Base-by-base conservation (phyloP, 1,140 invertebrate species). In the Bombus superbus region DNA sequence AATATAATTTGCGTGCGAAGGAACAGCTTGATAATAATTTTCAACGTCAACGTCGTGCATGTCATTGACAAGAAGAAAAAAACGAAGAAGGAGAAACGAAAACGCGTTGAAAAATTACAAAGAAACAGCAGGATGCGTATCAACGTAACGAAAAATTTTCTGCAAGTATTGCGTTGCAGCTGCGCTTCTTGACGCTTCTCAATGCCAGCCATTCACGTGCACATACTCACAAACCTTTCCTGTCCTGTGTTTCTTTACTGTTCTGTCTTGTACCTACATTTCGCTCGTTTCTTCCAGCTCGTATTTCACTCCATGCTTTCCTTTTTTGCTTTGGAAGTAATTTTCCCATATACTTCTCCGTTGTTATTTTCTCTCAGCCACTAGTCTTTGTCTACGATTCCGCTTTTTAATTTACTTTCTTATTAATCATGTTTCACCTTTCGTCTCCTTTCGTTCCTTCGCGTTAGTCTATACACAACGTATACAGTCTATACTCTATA, bases 161-260 rank as follows among this genome's bases (percentile, higher is more conserved):
- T 44, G 53, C 40, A 42, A 59, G 64, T 47, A 77, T 64, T 28
- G 38, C 82, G 47, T 9, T 71, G 82, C 82, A 84, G 82, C 89
- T 78, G 78, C 73, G 44, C 80, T 83, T 77, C 76, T 74, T 66
- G 66, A 64, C 69, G 85, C 85, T 88, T 42, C 73, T 90, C 86
- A 92, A 92, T 91, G 88, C 83, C 75, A 84, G 68, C 86, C 89
- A 91, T 92, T 92, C 91, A 92, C 86, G 73, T 15, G 81, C 22
- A 22, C 28, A 28, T 28, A 47, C 35, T n/a, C 28, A 81, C 77
- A 53, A 53, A 53, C 83, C 88, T 83, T 75, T 84, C 53, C 25
- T 76, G 40, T 69, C 66, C 87, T 82, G 75, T 53, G 47, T 71
- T 86, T 85, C 85, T 86, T 90, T 73, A 28, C 25, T 28, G 28